phyloP scores from a whole-genome alignment of 2,888 invertebrate genomes.

The Ormyrus labotus region DNA sequence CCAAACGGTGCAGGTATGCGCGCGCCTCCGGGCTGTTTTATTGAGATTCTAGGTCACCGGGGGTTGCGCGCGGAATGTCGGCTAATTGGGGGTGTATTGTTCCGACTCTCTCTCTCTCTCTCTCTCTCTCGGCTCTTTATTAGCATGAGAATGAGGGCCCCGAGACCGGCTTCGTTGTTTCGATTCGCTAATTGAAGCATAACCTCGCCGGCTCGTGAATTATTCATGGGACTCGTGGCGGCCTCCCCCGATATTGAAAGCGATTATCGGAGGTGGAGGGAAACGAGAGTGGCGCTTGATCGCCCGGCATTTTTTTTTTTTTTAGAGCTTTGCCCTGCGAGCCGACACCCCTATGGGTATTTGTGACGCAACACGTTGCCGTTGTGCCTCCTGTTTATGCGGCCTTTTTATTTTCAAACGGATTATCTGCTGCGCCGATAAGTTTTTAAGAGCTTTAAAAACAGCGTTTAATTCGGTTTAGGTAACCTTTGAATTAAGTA shows the following conservation, averaged over 20 bases:
- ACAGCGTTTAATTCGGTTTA: too few relatives aligned
- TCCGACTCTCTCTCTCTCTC: conserved; percentile 28
- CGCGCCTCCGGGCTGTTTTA: background rate
- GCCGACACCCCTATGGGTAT: conserved; percentile 13
- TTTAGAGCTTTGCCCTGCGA: background rate
- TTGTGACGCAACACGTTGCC: conserved; percentile 26
- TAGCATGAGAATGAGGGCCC: conserved; percentile 60
- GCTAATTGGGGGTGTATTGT: conserved; percentile 63
- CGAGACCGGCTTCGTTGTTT: conserved; percentile 54
- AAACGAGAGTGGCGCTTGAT: conserved; percentile 10
- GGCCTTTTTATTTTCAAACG: conserved; percentile 27
- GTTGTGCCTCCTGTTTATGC: conserved; percentile 19
- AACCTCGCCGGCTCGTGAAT: conserved; percentile 62
- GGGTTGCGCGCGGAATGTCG: conserved; percentile 59
- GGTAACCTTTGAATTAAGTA: too few relatives aligned
- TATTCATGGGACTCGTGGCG: conserved; percentile 59
- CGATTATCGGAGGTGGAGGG: conserved; percentile 16
- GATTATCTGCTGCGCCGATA: background rate
- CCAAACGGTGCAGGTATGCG: background rate
- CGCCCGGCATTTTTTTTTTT: conserved; percentile 12
- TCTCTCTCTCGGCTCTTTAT: conserved; percentile 52
- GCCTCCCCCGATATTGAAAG: conserved; percentile 28
- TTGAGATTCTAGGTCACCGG: conserved; percentile 60
- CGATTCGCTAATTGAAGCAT: conserved; percentile 66
- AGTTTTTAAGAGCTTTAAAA: too few relatives aligned